These are phyloP conservation scores for Thalassoma bifasciatum DNA, from an alignment of 2,113 vertebrate genomes.

Conservation along the genomic window DNA sequence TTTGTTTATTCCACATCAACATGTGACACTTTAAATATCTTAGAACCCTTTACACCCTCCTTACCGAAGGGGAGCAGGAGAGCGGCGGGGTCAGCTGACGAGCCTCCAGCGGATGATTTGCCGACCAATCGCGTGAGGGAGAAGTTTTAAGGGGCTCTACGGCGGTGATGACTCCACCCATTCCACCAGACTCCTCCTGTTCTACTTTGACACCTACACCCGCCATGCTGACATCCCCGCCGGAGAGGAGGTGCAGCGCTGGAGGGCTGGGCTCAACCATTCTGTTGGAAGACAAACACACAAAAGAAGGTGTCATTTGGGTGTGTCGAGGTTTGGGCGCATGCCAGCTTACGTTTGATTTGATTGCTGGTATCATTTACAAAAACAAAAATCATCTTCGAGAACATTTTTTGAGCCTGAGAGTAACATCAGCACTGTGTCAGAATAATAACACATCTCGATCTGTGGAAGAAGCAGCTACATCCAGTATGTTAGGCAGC, in stretches of 20 bases:
- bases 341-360: neutral
- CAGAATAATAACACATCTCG: too few relatives aligned
- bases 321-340: neutral
- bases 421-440: too few relatives aligned
- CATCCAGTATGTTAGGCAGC: too few relatives aligned
- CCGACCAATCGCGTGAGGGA: conserved; percentile 72
- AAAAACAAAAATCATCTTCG: too few relatives aligned
- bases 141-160: conserved; percentile 62
- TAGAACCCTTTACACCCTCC: neutral
- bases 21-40: too few relatives aligned
- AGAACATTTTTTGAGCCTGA: too few relatives aligned
- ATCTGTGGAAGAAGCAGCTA: too few relatives aligned
- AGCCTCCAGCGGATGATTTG: conserved; percentile 61
- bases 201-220: conserved; percentile 88
- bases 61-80: conserved; percentile 79
- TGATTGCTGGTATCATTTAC: neutral
- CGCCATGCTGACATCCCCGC: conserved; percentile 89
- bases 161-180: conserved; percentile 24
- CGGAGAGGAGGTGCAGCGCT: conserved; percentile 83
- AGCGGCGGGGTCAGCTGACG: conserved; percentile 72
- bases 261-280: conserved; percentile 93
- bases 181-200: conserved; percentile 79
- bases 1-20: too few relatives aligned
- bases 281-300: conserved; percentile 76
- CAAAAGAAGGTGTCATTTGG: conserved; percentile 6